Percentiles rank a stretch among this genome's conserved stretches.
Evolutionary conservation across 2,113 vertebrate species (phyloP).

Genomic region (Chloropsis cyanopogon): DNA sequence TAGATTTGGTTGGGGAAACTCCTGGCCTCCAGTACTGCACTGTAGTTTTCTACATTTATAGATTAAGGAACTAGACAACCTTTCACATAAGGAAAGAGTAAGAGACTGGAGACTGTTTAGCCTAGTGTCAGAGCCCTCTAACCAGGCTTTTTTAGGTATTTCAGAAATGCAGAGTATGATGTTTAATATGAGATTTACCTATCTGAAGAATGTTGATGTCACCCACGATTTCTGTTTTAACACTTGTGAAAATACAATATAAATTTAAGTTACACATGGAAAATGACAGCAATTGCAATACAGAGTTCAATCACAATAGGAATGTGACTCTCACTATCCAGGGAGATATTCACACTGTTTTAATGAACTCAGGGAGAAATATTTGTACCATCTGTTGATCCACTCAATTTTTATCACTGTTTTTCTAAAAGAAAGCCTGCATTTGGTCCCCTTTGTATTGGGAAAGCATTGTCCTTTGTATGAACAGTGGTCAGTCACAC

Average conservation of each 20-base stretch:
- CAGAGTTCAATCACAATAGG: background rate
- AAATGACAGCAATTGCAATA: background rate
- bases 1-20: background rate
- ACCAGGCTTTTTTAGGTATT: background rate
- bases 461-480: background rate
- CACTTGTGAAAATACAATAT: background rate
- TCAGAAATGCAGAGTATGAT: background rate
- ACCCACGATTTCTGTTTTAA: background rate
- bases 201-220: background rate
- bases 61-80: background rate
- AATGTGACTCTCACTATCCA: background rate
- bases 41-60: background rate
- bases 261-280: background rate
- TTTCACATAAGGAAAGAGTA: accelerated
- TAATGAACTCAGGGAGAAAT: background rate
- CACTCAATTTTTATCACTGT: background rate
- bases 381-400: background rate
- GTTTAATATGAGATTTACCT: background rate
- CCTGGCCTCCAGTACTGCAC: background rate
- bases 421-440: background rate
- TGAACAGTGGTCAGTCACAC: background rate
- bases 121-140: background rate
- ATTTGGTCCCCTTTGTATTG: background rate
- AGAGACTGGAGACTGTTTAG: background rate
- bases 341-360: background rate